Conservation (phyloP, 2,888 invertebrate species). For the Euproctis similis region DNA sequence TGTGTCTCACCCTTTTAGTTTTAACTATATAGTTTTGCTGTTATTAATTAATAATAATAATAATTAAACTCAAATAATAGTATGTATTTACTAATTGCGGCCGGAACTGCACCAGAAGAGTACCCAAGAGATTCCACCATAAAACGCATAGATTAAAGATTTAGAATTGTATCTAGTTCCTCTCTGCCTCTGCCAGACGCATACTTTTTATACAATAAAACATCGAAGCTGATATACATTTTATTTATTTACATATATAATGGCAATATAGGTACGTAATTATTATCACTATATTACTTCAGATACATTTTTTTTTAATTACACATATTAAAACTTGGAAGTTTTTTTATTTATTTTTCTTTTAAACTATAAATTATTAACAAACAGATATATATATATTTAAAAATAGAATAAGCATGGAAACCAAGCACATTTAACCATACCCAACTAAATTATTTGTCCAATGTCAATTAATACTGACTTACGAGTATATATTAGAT, state of each 20-base stretch:
- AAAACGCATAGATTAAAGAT: too few relatives aligned
- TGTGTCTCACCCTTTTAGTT: too few relatives aligned
- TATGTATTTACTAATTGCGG: too few relatives aligned
- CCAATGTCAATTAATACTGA: slow-evolving; percentile 13
- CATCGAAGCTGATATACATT: slow-evolving; percentile 51
- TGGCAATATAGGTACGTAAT: slow-evolving; percentile 38
- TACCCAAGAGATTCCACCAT: too few relatives aligned
- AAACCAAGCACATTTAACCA: slow-evolving; percentile 21
- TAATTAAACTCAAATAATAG: too few relatives aligned
- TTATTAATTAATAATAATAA: too few relatives aligned
- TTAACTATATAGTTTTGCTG: too few relatives aligned
- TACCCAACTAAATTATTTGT: slow-evolving; percentile 12
- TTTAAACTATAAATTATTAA: slow-evolving; percentile 7
- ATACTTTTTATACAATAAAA: too few relatives aligned
- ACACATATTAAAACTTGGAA: slow-evolving; percentile 35
- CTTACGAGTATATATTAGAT: slow-evolving; percentile 14
- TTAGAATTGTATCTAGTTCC: too few relatives aligned
- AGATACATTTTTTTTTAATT: slow-evolving; percentile 33
- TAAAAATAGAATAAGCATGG: slow-evolving; percentile 2
- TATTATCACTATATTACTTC: slow-evolving; percentile 36
- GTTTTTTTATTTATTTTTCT: slow-evolving; percentile 19
- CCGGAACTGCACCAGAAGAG: too few relatives aligned
- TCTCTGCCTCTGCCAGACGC: too few relatives aligned
- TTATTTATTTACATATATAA: slow-evolving; percentile 57
- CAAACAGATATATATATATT: slow-evolving; percentile 15